Evolutionary conservation across 23 tunicate species (phyloP).

Genomic region (Corella eumyota): DNA sequence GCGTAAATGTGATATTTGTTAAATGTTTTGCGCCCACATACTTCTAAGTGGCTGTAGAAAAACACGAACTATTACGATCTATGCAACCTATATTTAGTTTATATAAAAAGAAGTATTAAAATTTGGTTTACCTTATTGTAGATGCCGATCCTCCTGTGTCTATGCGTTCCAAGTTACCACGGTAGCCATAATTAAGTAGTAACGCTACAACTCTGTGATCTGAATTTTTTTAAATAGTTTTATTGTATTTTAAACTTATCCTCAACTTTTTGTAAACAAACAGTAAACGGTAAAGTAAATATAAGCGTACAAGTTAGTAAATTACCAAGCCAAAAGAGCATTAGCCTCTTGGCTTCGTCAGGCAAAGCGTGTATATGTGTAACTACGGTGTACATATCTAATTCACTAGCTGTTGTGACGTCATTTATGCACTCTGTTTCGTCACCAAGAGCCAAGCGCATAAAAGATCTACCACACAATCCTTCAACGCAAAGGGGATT

Average conservation of each 20-base stretch:
- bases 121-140: conserved; percentile 64
- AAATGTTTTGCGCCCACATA: too few relatives aligned
- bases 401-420: conserved; percentile 45
- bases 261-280: too few relatives aligned
- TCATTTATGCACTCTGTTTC: conserved; percentile 69
- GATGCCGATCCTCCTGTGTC: conserved; percentile 67
- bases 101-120: too few relatives aligned
- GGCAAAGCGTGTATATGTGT: conserved; percentile 68
- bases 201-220: conserved; percentile 70
- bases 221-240: conserved; percentile 2
- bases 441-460: conserved; percentile 78
- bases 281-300: too few relatives aligned
- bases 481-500: conserved; percentile 59
- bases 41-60: too few relatives aligned
- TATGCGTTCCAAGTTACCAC: conserved; percentile 14
- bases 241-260: too few relatives aligned
- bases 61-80: too few relatives aligned
- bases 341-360: conserved; percentile 60
- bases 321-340: conserved; percentile 75
- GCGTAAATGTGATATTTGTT: too few relatives aligned
- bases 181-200: conserved; percentile 64
- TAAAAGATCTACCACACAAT: conserved; percentile 69
- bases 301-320: too few relatives aligned
- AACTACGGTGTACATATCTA: conserved; percentile 47
- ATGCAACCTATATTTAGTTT: too few relatives aligned